phyloP scores from a whole-genome alignment of 2,888 invertebrate species.

The Synanthedon myopaeformis region DNA sequence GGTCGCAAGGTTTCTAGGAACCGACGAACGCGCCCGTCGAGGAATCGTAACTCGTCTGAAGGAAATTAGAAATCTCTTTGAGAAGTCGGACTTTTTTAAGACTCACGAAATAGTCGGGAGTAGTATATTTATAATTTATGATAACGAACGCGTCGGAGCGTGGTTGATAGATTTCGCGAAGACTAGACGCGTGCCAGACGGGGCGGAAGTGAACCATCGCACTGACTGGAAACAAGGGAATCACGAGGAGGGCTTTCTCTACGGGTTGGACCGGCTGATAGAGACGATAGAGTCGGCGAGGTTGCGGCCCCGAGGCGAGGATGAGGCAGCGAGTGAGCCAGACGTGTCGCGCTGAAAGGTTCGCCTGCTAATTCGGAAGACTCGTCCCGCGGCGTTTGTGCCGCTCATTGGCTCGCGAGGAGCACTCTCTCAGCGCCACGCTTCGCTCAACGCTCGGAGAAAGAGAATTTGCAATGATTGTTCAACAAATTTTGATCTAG shows the following conservation, averaged over 20 bases:
- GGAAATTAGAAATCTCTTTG: constrained; percentile 82
- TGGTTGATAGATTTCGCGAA: constrained; percentile 99
- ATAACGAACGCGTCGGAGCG: constrained; percentile 86
- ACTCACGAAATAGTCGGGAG: constrained; percentile 94
- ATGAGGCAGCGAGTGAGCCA: constrained; percentile 36
- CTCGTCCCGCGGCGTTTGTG: constrained; percentile 44
- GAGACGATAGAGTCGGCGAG: constrained; percentile 66
- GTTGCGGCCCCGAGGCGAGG: constrained; percentile 23
- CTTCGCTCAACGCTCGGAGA: constrained; percentile 37
- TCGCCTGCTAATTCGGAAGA: constrained; percentile 42
- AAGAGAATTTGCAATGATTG: constrained; percentile 49
- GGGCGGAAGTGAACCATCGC: constrained; percentile 80
- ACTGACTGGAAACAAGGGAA: constrained; percentile 92
- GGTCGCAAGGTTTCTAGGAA: constrained; percentile 80
- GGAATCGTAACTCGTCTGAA: constrained; percentile 80
- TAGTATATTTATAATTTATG: constrained; percentile 94
- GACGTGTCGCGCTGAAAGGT: constrained; percentile 59
- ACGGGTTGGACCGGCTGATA: constrained; percentile 92
- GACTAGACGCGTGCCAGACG: constrained; percentile 80
- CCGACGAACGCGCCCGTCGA: constrained; percentile 73
- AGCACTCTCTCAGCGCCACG: constrained; percentile 23
- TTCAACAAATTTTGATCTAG: constrained; percentile 52
- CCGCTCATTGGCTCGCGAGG: constrained; percentile 39
- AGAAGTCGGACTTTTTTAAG: constrained; percentile 86
- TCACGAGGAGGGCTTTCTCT: constrained; percentile 95